Conservation (phyloP, 2,888 invertebrate genomes). For the Cylloceria caligata region DNA sequence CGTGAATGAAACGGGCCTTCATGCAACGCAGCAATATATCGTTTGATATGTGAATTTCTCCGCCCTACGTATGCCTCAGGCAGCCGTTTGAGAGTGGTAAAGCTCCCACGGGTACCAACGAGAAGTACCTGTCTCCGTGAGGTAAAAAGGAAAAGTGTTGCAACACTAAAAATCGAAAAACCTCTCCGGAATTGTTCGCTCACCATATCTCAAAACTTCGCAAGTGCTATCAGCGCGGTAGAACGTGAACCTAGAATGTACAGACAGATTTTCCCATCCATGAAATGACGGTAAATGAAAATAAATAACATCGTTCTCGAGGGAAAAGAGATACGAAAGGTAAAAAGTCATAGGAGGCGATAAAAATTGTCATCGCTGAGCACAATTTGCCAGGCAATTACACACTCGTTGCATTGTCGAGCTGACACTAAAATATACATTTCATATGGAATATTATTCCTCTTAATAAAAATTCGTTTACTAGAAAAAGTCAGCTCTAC, state of each 20-base stretch:
- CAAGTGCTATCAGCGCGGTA: conserved; percentile 25
- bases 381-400: conserved; percentile 61
- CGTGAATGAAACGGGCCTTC: background rate
- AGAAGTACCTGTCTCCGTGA: background rate
- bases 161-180: conserved; percentile 17
- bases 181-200: conserved; percentile 2
- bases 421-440: background rate
- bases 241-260: conserved; percentile 24
- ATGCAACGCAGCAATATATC: conserved; percentile 11
- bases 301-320: conserved; percentile 35
- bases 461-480: too few species aligned
- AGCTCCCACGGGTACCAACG: background rate
- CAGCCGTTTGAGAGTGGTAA: conserved; percentile 28
- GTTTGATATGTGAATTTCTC: conserved; percentile 53
- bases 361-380: conserved; percentile 41
- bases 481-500: too few species aligned
- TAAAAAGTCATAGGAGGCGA: conserved; percentile 35
- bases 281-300: conserved; percentile 59
- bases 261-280: conserved; percentile 45
- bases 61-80: conserved; percentile 28
- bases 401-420: conserved; percentile 34
- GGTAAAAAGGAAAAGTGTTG: conserved; percentile 18
- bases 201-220: conserved; percentile 8
- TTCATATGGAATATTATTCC: too few species aligned
- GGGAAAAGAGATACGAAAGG: conserved; percentile 40